Evolutionary conservation across 23 tunicate species (phyloP), one percentile per base, ranked within the genome.

Genomic region (Oikopleura dioica): DNA sequence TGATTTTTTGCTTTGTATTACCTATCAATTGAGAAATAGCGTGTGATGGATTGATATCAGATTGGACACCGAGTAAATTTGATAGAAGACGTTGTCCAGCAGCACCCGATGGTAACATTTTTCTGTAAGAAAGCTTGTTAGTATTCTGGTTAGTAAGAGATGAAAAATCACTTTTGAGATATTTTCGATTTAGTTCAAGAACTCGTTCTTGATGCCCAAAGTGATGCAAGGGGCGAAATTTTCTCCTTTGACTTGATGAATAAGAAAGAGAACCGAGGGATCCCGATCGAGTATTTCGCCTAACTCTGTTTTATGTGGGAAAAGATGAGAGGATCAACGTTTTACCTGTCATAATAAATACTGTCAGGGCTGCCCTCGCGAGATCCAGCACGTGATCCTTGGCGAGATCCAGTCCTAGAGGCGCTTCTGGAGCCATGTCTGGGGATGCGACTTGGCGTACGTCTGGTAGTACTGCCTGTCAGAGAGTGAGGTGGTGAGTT

Each of bases 371-470:
- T 16, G 55, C 9, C 16, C 9, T 44, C 55, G 9, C 9, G 9
- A 44, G 55, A 44, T 9, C 55, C 55, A 16, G 55, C 55, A 9
- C 55, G 55, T 44, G 55, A 44, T 44, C 55, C 55, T 16, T 23
- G 33, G 29, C 72, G 72, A 28, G 30, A 63, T 21, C 5, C 72
- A 16, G 72, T 28, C 33, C 2, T 9, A 44, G 55, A 16, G 55
- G 16, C 55, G 55, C 55, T 9, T 9, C 72, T 63, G 33, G 72
- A 23, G 29, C 5, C 32, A 5, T 23, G 26, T 28, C 72, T 23
- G 30, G 72, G 72, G 33, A 63, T 63, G 16, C 33, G 29, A 28
- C 72, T 63, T 2, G 72, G 72, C 72, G 72, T 63, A 31, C 72
- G 72, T n/a, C n/a, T n/a, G n/a, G n/a, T n/a, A n/a, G n/a, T n/a